These are phyloP conservation scores for Procavia capensis DNA, from an alignment of 2,113 vertebrate species.

Conservation along the genomic window DNA sequence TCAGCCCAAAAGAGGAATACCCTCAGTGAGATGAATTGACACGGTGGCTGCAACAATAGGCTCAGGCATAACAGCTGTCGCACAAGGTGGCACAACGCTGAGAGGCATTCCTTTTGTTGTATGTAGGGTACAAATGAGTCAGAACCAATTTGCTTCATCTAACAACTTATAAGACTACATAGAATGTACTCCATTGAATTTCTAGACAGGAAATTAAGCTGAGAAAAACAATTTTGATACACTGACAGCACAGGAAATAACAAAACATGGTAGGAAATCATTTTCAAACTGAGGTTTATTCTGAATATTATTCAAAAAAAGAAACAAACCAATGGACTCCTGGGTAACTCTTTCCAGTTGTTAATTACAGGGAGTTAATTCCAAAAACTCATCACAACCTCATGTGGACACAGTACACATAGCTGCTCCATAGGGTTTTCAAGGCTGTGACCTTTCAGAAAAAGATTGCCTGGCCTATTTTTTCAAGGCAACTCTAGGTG, in stretches of 20 bases:
- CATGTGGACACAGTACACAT: neutral
- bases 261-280: neutral
- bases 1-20: too few relatives aligned
- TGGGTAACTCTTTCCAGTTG: neutral
- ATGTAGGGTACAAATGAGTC: too few relatives aligned
- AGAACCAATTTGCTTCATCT: too few relatives aligned
- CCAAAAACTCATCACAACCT: neutral
- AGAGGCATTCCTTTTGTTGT: too few relatives aligned
- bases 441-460: neutral
- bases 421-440: neutral
- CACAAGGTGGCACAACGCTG: too few relatives aligned
- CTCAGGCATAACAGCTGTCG: too few relatives aligned
- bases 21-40: too few relatives aligned
- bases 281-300: constrained; percentile 26
- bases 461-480: neutral
- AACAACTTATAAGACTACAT: neutral
- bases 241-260: neutral
- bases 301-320: constrained; percentile 10
- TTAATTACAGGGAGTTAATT: neutral
- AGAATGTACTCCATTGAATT: neutral
- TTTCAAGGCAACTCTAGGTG: neutral
- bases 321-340: too few relatives aligned
- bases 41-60: too few relatives aligned
- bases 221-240: neutral
- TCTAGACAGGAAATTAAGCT: neutral